Evolutionary conservation across 2,797 vertebrate species (phyloP).

Genomic region (Lepus oiostolus): DNA sequence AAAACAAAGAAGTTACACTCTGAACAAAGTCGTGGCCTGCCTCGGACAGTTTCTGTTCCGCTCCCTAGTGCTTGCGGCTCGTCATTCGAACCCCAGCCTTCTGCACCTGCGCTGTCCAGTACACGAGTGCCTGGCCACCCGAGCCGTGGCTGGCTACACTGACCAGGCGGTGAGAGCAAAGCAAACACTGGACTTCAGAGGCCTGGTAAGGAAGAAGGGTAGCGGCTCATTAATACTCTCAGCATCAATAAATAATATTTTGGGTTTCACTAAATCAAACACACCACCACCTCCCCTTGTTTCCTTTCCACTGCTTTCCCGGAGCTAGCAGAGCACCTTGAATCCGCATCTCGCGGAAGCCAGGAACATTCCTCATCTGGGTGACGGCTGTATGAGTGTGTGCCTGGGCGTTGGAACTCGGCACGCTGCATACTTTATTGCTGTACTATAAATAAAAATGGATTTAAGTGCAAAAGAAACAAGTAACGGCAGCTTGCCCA

Average conservation of each 20-base stretch:
- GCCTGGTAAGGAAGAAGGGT: background rate
- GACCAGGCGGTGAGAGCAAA: too few relatives aligned
- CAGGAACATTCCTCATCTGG: background rate
- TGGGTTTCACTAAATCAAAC: background rate
- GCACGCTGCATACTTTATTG: background rate
- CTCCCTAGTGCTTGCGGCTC: too few relatives aligned
- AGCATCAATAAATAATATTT: background rate
- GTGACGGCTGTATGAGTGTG: background rate
- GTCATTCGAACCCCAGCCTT: background rate
- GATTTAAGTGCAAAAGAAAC: background rate
- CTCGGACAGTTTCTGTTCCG: background rate
- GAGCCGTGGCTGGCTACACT: background rate
- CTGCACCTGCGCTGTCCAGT: background rate
- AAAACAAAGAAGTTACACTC: conserved; percentile 11
- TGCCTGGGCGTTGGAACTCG: background rate
- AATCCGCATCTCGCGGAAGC: background rate
- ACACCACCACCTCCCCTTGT: background rate
- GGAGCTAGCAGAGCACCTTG: background rate
- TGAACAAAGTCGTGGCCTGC: background rate
- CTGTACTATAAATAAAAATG: conserved; percentile 13
- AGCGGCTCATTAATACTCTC: background rate
- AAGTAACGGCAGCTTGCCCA: background rate
- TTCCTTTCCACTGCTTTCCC: background rate
- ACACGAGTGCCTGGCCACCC: background rate
- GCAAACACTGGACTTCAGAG: background rate